Evolutionary conservation across 2,888 invertebrate species (phyloP), one percentile per base, ranked within the genome.

Genomic region (Epiblema foenella): DNA sequence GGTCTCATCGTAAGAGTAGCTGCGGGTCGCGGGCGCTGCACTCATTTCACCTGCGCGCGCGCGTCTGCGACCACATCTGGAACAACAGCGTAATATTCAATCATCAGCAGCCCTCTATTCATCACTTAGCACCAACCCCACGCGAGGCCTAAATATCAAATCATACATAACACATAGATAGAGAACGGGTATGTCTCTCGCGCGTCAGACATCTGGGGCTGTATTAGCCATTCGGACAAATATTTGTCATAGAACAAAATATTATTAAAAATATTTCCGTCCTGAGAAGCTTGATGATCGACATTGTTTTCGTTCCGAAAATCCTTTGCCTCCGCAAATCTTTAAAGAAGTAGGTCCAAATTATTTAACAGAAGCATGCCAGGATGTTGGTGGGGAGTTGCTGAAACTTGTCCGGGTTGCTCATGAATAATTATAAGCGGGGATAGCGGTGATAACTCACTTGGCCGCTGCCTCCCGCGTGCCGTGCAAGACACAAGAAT

Each of bases 361-460:
- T 89, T 88, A 88, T 88, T 88, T 85, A 85, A 88, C 85, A 85
- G 83, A 81, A 82, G 81, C 83, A 79, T 79, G 80, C 85, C 89
- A 91, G 89, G 89, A 87, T 90, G 90, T 82, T 82, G 84, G 81
- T 75, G 80, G 78, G 77, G 81, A 89, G 83, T 86, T 82, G 82
- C 81, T 82, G 81, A 84, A 89, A 89, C 84, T 89, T 86, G 84
- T 84, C 83, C 82, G 83, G 80, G 81, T 76, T 77, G 73, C 85
- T 90, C 89, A 89, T 90, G 90, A 91, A 91, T 91, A 90, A 91
- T 91, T 91, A 90, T 91, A 91, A 83, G 80, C 84, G 78, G 82
- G 83, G 83, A 83, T 83, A 81, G 80, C 79, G 81, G 83, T 85
- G 84, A 90, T 91, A 91, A 91, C 87, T 91, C 89, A 89, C 82